Evolutionary conservation across 2,113 vertebrate genomes (phyloP).

Genomic region (Grammomys dolichurus): DNA sequence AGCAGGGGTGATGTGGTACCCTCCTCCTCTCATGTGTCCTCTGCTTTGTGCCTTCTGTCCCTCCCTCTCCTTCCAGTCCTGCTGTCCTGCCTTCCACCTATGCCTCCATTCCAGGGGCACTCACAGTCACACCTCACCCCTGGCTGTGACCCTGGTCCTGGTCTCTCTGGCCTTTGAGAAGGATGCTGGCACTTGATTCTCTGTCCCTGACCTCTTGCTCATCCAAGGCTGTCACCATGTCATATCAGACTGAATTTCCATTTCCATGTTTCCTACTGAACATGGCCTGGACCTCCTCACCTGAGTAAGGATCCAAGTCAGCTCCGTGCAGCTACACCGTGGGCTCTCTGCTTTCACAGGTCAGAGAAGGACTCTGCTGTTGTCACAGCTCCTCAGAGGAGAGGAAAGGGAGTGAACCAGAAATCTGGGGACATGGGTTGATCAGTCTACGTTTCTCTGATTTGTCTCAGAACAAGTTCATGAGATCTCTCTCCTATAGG

Average conservation of each 20-base stretch:
- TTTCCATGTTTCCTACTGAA: too few species aligned
- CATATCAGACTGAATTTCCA: not conserved
- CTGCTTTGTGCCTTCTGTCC: not conserved
- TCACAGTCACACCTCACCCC: not conserved
- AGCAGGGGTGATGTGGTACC: not conserved
- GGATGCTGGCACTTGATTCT: not conserved
- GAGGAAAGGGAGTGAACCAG: not conserved
- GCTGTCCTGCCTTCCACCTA: not conserved
- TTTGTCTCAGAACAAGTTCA: not conserved
- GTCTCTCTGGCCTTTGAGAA: too few species aligned
- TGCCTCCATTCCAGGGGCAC: not conserved
- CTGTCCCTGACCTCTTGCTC: not conserved
- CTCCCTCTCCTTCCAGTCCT: not conserved
- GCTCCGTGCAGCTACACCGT: not conserved
- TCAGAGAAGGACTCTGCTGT: not conserved
- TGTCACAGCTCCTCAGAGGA: not conserved
- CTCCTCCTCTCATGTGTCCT: not conserved
- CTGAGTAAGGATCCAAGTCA: not conserved
- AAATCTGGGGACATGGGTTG: not conserved
- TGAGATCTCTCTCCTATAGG: not conserved
- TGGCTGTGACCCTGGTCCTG: not conserved
- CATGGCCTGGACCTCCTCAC: not conserved
- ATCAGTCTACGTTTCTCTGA: rapidly evolving
- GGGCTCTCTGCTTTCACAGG: not conserved
- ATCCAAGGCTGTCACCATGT: not conserved